Base-by-base conservation (phyloP, 2,113 vertebrate species). In the Sylvietta virens region DNA sequence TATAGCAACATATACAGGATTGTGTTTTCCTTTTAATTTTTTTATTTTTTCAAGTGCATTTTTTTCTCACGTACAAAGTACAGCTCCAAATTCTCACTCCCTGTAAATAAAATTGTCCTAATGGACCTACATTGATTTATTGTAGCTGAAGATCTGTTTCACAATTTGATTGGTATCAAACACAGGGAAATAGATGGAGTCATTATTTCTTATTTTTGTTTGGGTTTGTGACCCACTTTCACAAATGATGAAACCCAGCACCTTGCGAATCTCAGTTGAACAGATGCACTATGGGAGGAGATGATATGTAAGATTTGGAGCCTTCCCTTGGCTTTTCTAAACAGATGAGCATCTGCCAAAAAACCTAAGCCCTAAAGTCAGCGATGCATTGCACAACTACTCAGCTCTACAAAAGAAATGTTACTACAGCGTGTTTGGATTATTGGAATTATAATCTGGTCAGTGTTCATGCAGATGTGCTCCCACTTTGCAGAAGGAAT, bases 391-490 rank as follows among this genome's bases (percentile, higher is more conserved):
- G 19, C 61, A 47, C 58, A 92, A 11, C 50, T 73, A 40, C 42
- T 83, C 35, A 66, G 57, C 45, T 69, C 45, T 88, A 48, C 54
- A 35, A 70, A 91, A 87, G 47, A 92, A 91, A 35, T 45, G 35
- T 24, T 45, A n/a, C 24, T 42, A 27, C 48, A 80, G 33, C 0
- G 0, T 48, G n/a, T n/a, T n/a, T n/a, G n/a, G 16, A 40, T 17
- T 16, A n/a, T 5, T 88, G n/a, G 14, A 44, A 31, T 73, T 56
- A 51, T 18, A 56, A 48, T 30, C 80, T 70, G 13, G 10, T 39
- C 42, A 39, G 19, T 62, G 33, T 39, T 33, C 89, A 70, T 11
- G 69, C 33, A 86, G 67, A 66, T 74, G 78, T 81, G 40, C 54
- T 91, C 31, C 56, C 48, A 42, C 44, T 65, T 45, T 50, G 51